Evolutionary conservation across 2,113 vertebrate species (phyloP).

Genomic region (Phycodurus eques): DNA sequence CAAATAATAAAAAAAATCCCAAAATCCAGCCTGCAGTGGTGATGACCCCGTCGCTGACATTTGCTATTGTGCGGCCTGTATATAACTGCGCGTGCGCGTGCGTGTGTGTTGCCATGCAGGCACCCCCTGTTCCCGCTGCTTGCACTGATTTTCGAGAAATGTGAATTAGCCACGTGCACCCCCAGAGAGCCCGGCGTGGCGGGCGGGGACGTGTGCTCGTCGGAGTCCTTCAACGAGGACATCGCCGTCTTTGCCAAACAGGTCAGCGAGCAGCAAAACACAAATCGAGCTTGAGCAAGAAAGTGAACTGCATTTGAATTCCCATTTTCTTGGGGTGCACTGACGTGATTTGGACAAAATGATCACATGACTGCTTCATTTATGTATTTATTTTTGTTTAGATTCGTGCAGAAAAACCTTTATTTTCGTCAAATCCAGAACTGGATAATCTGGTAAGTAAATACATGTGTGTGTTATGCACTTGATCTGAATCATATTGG

Average conservation of each 20-base stretch:
- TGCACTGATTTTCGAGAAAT: slow-evolving; percentile 99
- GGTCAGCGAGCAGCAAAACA: slow-evolving; percentile 77
- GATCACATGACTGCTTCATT: slow-evolving; percentile 42
- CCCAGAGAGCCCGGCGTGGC: slow-evolving; percentile 98
- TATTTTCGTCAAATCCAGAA: slow-evolving; percentile 99
- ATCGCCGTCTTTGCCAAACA: slow-evolving; percentile 99
- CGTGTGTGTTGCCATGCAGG: slow-evolving; percentile 82
- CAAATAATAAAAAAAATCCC: slow-evolving; percentile 18
- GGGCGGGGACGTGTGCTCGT: slow-evolving; percentile 98
- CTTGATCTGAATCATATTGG: background rate
- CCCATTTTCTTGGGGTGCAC: too few species aligned
- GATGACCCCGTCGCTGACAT: slow-evolving; percentile 69
- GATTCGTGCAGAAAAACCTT: slow-evolving; percentile 99
- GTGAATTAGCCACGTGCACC: slow-evolving; percentile 99
- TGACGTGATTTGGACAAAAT: background rate
- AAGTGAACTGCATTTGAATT: too few species aligned
- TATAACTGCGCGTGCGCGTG: background rate
- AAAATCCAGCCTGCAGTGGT: slow-evolving; percentile 61
- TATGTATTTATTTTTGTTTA: slow-evolving; percentile 59
- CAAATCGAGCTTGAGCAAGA: too few species aligned
- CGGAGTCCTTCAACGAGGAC: slow-evolving; percentile 99
- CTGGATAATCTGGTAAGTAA: slow-evolving; percentile 99
- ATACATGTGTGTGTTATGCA: background rate
- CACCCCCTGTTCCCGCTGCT: slow-evolving; percentile 98
- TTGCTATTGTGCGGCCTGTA: slow-evolving; percentile 79